phyloP scores from a whole-genome alignment of 2,113 vertebrate species.

The Rhipidura dahli region DNA sequence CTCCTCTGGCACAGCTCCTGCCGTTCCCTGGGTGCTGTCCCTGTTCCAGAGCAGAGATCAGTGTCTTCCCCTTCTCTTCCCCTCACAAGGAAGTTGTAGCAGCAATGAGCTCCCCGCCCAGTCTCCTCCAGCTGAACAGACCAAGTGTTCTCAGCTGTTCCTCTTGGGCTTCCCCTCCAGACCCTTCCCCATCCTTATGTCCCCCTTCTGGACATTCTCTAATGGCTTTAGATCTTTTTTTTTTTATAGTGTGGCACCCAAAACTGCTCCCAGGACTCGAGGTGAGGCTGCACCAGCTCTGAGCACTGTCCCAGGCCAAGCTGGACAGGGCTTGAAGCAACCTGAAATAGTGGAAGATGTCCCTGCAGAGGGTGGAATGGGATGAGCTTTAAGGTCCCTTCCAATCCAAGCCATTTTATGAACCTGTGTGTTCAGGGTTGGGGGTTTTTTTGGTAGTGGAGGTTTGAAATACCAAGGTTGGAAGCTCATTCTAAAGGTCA shows the following conservation, averaged over 20 bases:
- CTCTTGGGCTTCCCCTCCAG: not conserved
- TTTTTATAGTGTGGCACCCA: not conserved
- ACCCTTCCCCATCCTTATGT: not conserved
- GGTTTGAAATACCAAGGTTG: not conserved
- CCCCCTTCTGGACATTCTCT: not conserved
- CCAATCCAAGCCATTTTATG: not conserved
- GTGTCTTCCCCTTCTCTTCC: not conserved
- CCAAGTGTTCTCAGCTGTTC: not conserved
- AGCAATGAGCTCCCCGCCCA: not conserved
- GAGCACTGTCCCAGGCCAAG: not conserved
- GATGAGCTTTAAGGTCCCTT: not conserved
- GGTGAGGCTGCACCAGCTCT: not conserved
- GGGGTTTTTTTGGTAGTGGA: not conserved
- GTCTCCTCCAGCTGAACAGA: not conserved
- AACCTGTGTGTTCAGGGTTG: not conserved
- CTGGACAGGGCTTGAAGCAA: fast-evolving
- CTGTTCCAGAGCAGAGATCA: not conserved
- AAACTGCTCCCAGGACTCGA: not conserved
- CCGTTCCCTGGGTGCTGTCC: not conserved
- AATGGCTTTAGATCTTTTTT: not conserved
- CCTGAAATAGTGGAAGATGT: not conserved
- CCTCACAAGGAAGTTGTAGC: not conserved
- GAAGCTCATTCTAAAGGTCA: not conserved
- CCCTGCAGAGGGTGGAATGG: not conserved
- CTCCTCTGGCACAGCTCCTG: not conserved